Evolutionary conservation across 2,797 vertebrate genomes (phyloP), one percentile per base, ranked within the genome.

Genomic region (Linurgus olivaceus): DNA sequence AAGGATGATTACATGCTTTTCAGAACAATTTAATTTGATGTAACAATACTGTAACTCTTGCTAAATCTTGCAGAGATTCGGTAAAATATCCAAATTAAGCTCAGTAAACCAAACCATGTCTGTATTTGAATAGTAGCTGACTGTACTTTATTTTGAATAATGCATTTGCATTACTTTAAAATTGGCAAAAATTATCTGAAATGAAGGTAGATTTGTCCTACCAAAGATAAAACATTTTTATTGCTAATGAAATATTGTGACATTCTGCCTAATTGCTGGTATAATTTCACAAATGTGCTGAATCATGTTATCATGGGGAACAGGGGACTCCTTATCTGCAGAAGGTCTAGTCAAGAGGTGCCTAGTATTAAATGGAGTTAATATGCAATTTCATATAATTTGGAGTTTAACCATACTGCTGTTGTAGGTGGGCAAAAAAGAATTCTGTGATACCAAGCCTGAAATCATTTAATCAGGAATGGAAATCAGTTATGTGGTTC

Each of bases 381-480:
- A 95, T 91, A 62, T 7, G 50, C 55, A 61, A 95, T 97, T 94
- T 96, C 77, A 88, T 85, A 20, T 93, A 58, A 86, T 96, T 93
- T 93, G 74, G 75, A 95, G 84, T 91, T 92, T 74, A 95, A 84
- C 81, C 47, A 50, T 78, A 91, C 74, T 84, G 52, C 82, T 87
- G 10, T 67, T 91, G 48, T 93, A 86, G 78, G 81, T 86, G 72
- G 79, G 74, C 81, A 94, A 89, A 81, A 88, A 91, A 75, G 78
- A 76, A 86, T 78, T 81, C 72, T 78, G 40, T 88, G 96, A 89
- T 92, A 92, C 37, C 76, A 97, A 96, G 93, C 93, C 95, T 97
- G 95, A 97, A 97, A 98, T 98, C 35, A 94, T 92, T 96, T 96
- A 96, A 97, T 97, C 90, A 87, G 73, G 76, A 97, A 95, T 76